phyloP scores from a whole-genome alignment of 64 coral and sea anemone species.

The Pachyseris speciosa region DNA sequence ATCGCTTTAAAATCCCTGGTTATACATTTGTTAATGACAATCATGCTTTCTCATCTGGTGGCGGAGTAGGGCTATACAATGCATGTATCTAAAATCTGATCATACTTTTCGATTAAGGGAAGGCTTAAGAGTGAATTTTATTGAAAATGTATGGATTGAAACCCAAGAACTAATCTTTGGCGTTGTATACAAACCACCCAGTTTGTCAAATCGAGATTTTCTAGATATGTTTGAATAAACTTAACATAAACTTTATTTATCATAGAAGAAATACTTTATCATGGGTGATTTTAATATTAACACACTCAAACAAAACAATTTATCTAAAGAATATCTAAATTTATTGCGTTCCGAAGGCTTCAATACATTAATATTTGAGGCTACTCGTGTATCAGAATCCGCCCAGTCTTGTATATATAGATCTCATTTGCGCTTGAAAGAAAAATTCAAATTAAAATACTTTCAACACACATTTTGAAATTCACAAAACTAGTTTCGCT shows the following conservation, averaged over 20 bases:
- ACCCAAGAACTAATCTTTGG: constrained; percentile 29
- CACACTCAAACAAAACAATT: constrained; percentile 11
- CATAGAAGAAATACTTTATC: constrained; percentile 25
- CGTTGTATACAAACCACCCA: constrained; percentile 41
- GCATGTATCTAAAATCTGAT: not conserved
- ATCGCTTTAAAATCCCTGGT: too few relatives aligned
- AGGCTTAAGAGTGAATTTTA: not conserved
- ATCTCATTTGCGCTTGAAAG: too few relatives aligned
- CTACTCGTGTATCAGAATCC: too few relatives aligned
- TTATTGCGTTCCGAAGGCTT: constrained; percentile 21
- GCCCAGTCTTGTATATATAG: constrained; percentile 24
- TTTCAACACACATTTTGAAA: too few relatives aligned
- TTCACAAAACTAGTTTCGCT: too few relatives aligned
- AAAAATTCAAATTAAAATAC: too few relatives aligned
- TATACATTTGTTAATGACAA: too few relatives aligned
- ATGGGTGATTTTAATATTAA: constrained; percentile 35
- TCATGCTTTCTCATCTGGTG: too few relatives aligned
- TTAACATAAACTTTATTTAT: constrained; percentile 24
- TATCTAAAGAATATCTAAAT: constrained; percentile 51
- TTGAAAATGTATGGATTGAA: constrained; percentile 51
- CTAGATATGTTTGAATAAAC: constrained; percentile 24
- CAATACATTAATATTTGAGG: too few relatives aligned
- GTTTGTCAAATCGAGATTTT: constrained; percentile 40
- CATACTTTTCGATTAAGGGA: not conserved
- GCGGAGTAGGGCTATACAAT: too few relatives aligned